These are phyloP conservation scores for Slavum lentiscoides DNA, from an alignment of 2,888 invertebrate genomes.

Conservation along the genomic window DNA sequence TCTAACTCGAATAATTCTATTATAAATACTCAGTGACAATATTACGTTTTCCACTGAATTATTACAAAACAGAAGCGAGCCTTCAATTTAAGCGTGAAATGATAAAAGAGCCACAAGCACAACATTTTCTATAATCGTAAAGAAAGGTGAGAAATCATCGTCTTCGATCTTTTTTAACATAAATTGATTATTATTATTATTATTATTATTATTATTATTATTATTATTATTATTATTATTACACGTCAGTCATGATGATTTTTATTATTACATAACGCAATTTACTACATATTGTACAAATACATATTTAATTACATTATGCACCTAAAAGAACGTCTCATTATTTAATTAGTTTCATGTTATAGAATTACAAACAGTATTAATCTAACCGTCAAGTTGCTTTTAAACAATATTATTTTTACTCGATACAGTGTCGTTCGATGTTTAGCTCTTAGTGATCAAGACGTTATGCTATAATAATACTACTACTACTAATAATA, in stretches of 20 bases:
- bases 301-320: background rate
- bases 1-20: too few relatives aligned
- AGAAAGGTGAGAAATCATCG: too few relatives aligned
- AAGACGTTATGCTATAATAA: too few relatives aligned
- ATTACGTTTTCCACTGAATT: too few relatives aligned
- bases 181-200: background rate
- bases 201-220: too few relatives aligned
- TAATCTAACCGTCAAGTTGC: slow-evolving; percentile 11
- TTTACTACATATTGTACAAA: background rate
- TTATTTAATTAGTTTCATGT: background rate
- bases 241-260: background rate
- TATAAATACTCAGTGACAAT: too few relatives aligned
- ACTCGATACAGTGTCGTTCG: background rate
- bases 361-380: background rate
- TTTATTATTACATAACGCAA: background rate
- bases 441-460: background rate
- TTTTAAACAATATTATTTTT: background rate
- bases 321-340: slow-evolving; percentile 4
- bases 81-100: too few relatives aligned
- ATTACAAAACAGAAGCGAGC: too few relatives aligned
- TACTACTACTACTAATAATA: too few relatives aligned
- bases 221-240: background rate
- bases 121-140: too few relatives aligned
- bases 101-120: too few relatives aligned
- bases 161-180: too few relatives aligned